These are phyloP conservation scores for Gambusia affinis DNA, from an alignment of 2,113 vertebrate species.

Conservation along the genomic window DNA sequence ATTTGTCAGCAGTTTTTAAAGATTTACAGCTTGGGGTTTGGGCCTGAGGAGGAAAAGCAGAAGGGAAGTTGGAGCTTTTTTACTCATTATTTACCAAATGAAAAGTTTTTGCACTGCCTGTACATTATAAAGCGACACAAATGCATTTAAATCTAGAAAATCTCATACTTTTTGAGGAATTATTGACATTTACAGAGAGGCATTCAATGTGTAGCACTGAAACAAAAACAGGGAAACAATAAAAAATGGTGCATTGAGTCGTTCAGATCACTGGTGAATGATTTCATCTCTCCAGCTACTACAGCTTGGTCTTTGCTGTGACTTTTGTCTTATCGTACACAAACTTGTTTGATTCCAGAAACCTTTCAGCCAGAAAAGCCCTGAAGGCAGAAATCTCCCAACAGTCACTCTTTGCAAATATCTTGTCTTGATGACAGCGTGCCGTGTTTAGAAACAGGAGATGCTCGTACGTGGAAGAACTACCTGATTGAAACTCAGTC, in stretches of 20 bases:
- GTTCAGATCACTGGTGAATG: neutral
- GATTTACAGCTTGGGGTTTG: neutral
- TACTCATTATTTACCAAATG: neutral
- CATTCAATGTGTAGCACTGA: neutral
- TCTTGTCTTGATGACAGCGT: neutral
- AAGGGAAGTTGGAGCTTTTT: neutral
- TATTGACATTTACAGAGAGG: neutral
- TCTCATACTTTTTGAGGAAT: neutral
- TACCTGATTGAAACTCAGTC: neutral
- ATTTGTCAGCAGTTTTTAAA: conserved; percentile 10
- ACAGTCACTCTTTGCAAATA: neutral
- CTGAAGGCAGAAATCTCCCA: conserved; percentile 2
- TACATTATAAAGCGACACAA: too few relatives aligned
- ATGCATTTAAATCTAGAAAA: too few relatives aligned
- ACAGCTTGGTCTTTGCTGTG: neutral
- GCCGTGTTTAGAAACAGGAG: neutral
- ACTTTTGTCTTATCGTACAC: neutral
- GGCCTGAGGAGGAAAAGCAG: neutral
- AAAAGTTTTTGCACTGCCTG: too few relatives aligned
- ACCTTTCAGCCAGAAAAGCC: conserved; percentile 5
- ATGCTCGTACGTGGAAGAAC: neutral
- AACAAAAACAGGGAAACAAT: neutral
- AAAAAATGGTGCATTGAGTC: neutral
- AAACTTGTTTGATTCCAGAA: neutral
- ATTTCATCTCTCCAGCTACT: neutral